Base-by-base conservation (phyloP, 2,888 invertebrate species). In the Apamea monoglypha region DNA sequence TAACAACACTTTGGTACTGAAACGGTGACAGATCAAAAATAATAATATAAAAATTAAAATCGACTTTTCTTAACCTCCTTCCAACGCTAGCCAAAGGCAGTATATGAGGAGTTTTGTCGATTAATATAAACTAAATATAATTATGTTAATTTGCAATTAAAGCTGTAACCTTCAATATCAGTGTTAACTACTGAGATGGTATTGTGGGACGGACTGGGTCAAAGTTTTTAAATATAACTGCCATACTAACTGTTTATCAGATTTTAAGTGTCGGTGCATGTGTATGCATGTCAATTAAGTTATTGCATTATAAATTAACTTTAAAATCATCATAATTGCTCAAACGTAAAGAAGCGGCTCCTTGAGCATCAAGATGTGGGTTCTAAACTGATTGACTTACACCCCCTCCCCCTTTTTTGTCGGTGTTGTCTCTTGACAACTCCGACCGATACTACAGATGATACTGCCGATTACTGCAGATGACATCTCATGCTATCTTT, bases 61-160 rank as follows among this genome's bases (percentile, higher is more conserved):
- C 8, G 56, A 63, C 76, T 76, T 73, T 53, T 78, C 36, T 44
- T 61, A 74, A 75, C 83, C 82, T 90, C 87, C 79, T 84, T 81
- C 70, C 87, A 73, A 76, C 74, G 78, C 76, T 66, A 90, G 89
- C 88, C 90, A 89, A 91, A 91, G 90, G 88, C 85, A 88, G 90
- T 81, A 77, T 92, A 90, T 92, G 94, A 92, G 87, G 90, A 84
- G 88, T 88, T 88, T 83, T 88, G 83, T 86, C 85, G 86, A 90
- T 86, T 87, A 90, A 91, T 94, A 91, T 93, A 91, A 94, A 92
- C 90, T 93, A 92, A 93, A 93, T 92, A 92, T 71, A 47, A 16
- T 40, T 81, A 82, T 90, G 90, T 85, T 85, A 89, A 88, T 89
- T 89, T 87, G 88, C 87, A 89, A 90, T 91, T 90, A 90, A 91